These are phyloP conservation scores for Ceyx cyanopectus DNA, from an alignment of 2,113 vertebrate species.

Conservation along the genomic window DNA sequence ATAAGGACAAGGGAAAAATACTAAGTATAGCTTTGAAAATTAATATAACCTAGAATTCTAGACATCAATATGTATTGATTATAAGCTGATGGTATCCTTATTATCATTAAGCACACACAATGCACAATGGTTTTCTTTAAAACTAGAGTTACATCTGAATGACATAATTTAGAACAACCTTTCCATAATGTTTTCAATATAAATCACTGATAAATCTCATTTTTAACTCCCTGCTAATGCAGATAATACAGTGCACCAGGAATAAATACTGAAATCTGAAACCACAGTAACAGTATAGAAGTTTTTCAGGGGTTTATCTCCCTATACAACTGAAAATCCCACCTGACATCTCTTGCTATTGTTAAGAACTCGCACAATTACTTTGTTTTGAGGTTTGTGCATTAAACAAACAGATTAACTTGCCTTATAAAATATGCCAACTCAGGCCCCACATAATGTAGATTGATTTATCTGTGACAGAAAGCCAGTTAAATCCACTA, in stretches of 20 bases:
- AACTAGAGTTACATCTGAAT: background rate
- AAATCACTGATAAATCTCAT: background rate
- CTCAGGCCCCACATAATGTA: background rate
- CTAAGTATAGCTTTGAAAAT: background rate
- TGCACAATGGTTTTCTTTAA: background rate
- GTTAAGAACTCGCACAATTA: background rate
- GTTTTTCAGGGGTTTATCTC: background rate
- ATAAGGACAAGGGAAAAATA: background rate
- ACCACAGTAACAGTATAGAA: background rate
- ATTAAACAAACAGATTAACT: background rate
- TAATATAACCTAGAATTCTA: background rate
- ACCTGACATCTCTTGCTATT: background rate
- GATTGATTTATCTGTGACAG: constrained; percentile 14
- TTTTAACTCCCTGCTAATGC: background rate
- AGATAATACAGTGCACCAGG: background rate
- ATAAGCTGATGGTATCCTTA: background rate
- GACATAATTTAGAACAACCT: background rate
- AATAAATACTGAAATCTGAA: background rate
- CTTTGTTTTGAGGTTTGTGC: constrained; percentile 1
- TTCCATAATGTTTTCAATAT: background rate
- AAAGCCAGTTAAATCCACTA: constrained; percentile 21
- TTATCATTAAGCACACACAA: background rate
- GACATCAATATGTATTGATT: background rate
- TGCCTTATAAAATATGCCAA: constrained; percentile 38
- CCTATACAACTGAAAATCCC: background rate